Evolutionary conservation across 1,140 invertebrate genomes (phyloP), one percentile per base, ranked within the genome.

Genomic region (Protaetia brevitarsis): DNA sequence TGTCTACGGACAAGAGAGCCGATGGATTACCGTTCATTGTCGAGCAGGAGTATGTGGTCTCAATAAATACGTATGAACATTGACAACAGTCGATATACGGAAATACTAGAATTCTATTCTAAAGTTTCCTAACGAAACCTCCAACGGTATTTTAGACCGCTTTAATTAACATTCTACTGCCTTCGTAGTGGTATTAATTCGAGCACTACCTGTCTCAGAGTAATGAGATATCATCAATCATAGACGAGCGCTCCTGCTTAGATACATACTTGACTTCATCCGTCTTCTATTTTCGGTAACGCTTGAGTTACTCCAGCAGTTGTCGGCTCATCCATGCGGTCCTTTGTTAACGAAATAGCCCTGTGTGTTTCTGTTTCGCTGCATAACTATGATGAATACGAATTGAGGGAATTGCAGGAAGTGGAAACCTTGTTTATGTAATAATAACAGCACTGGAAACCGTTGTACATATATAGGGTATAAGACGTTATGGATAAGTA

Each of bases 281-380:
- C n/a, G 34, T 37, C 16, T 37, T 37, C 34, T 37, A 37, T 37
- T 37, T 37, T 37, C 34, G 34, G 34, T 37, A 37, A 37, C 34
- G 34, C 11, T 37, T 37, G 34, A 37, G 34, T 1, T 37, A 37
- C 11, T 16, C n/a, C 34, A 37, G 34, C 34, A 37, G 34, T 37
- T 6, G 34, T 11, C 34, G 34, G 34, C 16, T 37, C 34, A 37
- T 37, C 16, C 34, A 37, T 37, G 34, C 34, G 34, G 16, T 37
- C 34, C 34, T 37, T 37, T 37, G 34, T 37, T 13, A 16, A 13
- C 34, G n/a, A 37, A 37, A 37, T 37, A 16, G 16, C 34, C 34
- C 10, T 16, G 34, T 37, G 34, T 37, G 34, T 37, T 37, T 37
- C n/a, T 13, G 34, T 3, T 16, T 37, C 10, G n/a, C 34, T 16